phyloP scores from a whole-genome alignment of 1,140 invertebrate genomes.

The Drosophila oshimai region DNA sequence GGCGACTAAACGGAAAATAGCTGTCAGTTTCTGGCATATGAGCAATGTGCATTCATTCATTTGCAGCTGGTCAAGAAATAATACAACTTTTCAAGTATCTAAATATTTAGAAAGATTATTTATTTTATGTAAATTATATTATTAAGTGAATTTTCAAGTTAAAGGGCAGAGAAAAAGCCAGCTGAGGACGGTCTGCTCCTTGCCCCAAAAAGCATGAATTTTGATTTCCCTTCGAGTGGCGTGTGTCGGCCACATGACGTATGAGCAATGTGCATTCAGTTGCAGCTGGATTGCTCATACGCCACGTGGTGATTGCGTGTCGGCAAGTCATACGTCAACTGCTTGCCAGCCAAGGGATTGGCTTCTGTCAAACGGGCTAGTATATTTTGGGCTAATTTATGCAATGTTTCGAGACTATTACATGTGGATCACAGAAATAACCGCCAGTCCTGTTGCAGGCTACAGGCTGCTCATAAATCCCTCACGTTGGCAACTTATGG shows the following conservation, averaged over 20 bases:
- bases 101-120: no score
- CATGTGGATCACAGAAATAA: slow-evolving; percentile 24
- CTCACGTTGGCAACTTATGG: slow-evolving; percentile 30
- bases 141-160: no score
- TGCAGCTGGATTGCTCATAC: slow-evolving; percentile 62
- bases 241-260: slow-evolving; percentile 34
- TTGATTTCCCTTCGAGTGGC: background rate
- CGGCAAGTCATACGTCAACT: slow-evolving; percentile 40
- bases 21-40: no score
- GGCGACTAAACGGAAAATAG: background rate
- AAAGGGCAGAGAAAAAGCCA: background rate
- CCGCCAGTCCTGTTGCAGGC: background rate
- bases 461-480: slow-evolving; percentile 20
- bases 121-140: no score
- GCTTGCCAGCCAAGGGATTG: background rate
- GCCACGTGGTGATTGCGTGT: slow-evolving; percentile 29
- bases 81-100: no score
- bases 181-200: background rate
- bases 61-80: no score
- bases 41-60: no score
- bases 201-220: background rate
- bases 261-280: slow-evolving; percentile 57
- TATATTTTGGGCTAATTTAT: slow-evolving; percentile 35
- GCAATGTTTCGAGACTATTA: slow-evolving; percentile 12
- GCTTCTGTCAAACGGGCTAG: background rate